Percentiles rank a stretch among this genome's conserved stretches.
Evolutionary conservation across 2,113 vertebrate species (phyloP).

Genomic region (Pitta sordida): DNA sequence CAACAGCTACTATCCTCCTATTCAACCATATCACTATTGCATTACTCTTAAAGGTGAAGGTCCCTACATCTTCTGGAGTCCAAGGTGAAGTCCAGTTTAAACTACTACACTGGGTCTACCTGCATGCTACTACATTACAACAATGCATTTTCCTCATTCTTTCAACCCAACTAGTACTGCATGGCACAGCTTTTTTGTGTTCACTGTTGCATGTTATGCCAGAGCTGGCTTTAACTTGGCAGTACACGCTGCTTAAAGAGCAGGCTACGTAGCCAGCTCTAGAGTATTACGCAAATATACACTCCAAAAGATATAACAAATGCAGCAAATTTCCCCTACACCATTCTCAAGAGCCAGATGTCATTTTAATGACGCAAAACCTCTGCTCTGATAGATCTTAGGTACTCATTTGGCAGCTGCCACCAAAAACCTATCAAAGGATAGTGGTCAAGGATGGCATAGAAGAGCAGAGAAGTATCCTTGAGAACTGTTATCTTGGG

Average conservation of each 20-base stretch:
- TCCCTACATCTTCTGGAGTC: not conserved
- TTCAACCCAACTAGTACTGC: not conserved
- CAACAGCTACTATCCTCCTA: not conserved
- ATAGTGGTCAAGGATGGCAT: not conserved
- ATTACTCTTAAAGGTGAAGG: not conserved
- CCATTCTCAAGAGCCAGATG: rapidly evolving
- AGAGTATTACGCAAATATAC: not conserved
- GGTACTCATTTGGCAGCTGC: not conserved
- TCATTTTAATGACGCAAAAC: not conserved
- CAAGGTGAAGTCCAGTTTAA: not conserved
- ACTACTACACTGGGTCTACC: not conserved
- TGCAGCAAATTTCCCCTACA: not conserved
- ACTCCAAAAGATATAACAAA: not conserved
- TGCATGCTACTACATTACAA: not conserved
- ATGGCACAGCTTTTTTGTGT: not conserved
- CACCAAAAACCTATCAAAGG: not conserved
- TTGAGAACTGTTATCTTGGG: rapidly evolving
- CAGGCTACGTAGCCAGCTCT: not conserved
- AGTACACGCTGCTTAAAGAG: not conserved
- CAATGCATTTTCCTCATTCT: not conserved
- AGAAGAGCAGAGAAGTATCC: not conserved
- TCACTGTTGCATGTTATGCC: not conserved
- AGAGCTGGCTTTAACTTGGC: not conserved
- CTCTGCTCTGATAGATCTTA: not conserved
- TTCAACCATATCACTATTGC: not conserved